A percentile compares a stretch with the other conserved stretches of the same genome.
These are phyloP conservation scores for Dynastes maya DNA, from an alignment of 2,888 invertebrate genomes.

Conservation along the genomic window DNA sequence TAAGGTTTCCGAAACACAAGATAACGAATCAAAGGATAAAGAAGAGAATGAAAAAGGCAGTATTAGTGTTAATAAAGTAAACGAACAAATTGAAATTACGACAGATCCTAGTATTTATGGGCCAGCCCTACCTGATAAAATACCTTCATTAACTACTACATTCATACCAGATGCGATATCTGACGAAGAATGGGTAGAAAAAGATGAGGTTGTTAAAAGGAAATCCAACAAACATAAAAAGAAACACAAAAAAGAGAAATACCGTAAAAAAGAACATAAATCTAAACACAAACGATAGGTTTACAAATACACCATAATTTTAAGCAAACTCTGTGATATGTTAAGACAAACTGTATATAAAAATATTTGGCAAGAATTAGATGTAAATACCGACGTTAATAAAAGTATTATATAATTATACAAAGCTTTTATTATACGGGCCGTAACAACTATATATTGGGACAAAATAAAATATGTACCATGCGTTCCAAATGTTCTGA, in stretches of 20 bases:
- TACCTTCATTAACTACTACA: conserved; percentile 60
- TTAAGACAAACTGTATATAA: too few species aligned
- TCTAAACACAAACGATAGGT: conserved; percentile 33
- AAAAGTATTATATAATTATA: too few species aligned
- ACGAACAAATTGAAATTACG: conserved; percentile 30
- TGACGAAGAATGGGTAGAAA: conserved; percentile 74
- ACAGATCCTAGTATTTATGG: conserved; percentile 71
- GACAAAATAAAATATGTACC: too few species aligned
- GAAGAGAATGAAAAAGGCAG: conserved; percentile 1
- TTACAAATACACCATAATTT: neutral
- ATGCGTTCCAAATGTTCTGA: too few species aligned
- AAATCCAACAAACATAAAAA: conserved; percentile 70
- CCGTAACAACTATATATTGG: too few species aligned
- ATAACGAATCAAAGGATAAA: neutral
- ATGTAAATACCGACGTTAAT: too few species aligned
- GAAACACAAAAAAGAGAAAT: conserved; percentile 65
- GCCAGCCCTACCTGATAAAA: conserved; percentile 74
- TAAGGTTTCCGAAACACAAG: conserved; percentile 7
- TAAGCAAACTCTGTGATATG: conserved; percentile 45
- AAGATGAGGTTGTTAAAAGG: conserved; percentile 63
- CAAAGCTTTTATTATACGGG: too few species aligned
- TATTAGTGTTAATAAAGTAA: conserved; percentile 3
- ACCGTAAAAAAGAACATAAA: conserved; percentile 59
- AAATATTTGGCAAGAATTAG: too few species aligned
- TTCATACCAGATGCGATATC: conserved; percentile 53